A percentile compares a stretch with the other conserved stretches of the same genome.
Conservation (phyloP, 2,797 vertebrate genomes). For the Monodelphis domestica region DNA sequence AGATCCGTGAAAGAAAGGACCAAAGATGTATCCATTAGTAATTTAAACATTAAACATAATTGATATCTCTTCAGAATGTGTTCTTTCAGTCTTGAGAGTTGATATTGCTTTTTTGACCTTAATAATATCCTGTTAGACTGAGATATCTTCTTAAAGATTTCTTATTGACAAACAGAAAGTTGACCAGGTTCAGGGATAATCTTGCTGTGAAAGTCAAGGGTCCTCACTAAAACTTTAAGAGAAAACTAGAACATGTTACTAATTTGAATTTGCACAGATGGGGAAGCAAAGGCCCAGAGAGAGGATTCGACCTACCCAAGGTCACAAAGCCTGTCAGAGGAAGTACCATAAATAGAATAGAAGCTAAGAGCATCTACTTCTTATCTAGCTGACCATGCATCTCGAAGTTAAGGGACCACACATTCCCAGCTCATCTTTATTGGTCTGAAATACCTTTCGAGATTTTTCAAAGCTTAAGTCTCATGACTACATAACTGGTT, state of each 20-base stretch:
- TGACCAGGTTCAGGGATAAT: background rate
- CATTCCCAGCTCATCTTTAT: background rate
- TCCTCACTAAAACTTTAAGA: background rate
- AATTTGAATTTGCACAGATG: background rate
- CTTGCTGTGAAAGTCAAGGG: background rate
- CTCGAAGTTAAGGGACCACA: background rate
- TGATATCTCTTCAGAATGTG: background rate
- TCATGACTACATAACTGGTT: background rate
- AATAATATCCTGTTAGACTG: background rate
- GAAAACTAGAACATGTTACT: background rate
- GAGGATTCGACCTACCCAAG: background rate
- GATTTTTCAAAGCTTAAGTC: background rate
- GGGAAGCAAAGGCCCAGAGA: background rate
- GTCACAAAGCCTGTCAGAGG: background rate
- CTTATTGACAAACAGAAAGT: background rate
- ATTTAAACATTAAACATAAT: background rate
- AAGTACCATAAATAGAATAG: constrained; percentile 8
- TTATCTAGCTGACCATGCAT: accelerated
- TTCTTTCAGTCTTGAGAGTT: background rate
- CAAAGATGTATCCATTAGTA: background rate
- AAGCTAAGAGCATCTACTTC: background rate
- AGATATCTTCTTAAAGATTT: background rate
- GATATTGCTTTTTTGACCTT: background rate
- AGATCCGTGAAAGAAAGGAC: background rate
- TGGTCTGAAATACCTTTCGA: background rate